Conservation (phyloP, 2,797 vertebrate species). For the Martes flavigula region DNA sequence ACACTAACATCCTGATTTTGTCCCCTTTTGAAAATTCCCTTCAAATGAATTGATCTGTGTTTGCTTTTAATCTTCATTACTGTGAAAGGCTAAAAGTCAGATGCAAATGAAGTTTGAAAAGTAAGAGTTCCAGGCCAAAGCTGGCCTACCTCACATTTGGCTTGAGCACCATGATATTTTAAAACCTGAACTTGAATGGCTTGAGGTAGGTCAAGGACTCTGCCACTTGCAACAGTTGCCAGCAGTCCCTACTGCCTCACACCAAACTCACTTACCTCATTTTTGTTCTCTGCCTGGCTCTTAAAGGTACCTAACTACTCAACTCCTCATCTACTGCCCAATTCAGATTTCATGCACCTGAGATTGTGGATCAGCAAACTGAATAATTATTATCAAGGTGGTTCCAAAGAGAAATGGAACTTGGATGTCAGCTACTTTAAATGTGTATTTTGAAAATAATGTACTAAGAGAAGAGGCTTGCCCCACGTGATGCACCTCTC, state of each 20-base stretch:
- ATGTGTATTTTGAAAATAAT: background rate
- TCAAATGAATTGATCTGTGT: background rate
- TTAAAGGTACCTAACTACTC: background rate
- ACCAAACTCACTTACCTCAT: background rate
- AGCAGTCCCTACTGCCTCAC: background rate
- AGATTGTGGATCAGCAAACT: background rate
- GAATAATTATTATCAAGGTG: background rate
- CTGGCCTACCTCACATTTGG: background rate
- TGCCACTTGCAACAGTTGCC: background rate
- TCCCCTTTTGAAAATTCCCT: conserved; percentile 13
- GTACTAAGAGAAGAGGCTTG: background rate
- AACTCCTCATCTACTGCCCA: background rate
- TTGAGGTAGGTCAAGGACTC: background rate
- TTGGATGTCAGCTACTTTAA: background rate
- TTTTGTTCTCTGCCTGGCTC: background rate
- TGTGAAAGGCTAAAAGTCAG: background rate
- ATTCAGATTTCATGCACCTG: background rate
- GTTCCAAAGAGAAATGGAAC: background rate
- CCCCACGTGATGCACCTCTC: background rate
- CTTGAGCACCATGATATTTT: background rate
- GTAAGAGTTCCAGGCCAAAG: background rate
- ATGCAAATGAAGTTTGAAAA: background rate
- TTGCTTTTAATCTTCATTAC: background rate
- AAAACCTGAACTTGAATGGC: background rate
- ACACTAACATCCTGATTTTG: background rate